These are phyloP conservation scores for Cydia amplana DNA, from an alignment of 1,140 invertebrate genomes.

Conservation along the genomic window DNA sequence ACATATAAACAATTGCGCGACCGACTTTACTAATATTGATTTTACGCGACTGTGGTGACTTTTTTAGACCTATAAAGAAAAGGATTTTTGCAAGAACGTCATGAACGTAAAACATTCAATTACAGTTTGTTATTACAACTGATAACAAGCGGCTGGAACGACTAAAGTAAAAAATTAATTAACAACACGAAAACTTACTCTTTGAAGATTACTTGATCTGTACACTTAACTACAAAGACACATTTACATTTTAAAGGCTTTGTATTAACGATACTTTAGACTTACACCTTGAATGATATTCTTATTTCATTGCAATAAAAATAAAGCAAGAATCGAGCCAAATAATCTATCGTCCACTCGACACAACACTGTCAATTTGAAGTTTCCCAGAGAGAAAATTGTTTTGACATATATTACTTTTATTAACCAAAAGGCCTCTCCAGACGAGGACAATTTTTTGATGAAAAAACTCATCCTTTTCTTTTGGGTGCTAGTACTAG, in stretches of 20 bases:
- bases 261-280: not conserved
- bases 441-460: no score
- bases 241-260: conserved; percentile 19
- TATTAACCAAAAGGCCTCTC: not conserved
- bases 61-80: not conserved
- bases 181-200: not conserved
- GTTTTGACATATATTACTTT: conserved; percentile 7
- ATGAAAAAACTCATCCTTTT: no score
- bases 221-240: not conserved
- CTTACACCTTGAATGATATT: not conserved
- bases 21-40: not conserved
- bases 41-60: not conserved
- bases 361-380: conserved; percentile 21
- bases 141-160: conserved; percentile 12
- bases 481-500: no score
- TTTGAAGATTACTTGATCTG: not conserved
- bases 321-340: not conserved
- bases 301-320: not conserved
- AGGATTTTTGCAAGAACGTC: not conserved
- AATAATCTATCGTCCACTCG: conserved; percentile 19
- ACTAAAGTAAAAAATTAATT: not conserved
- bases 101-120: not conserved
- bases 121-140: conserved; percentile 4
- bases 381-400: conserved; percentile 4
- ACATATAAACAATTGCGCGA: conserved; percentile 2